Evolutionary conservation across 1,140 invertebrate species (phyloP), one percentile per base, ranked within the genome.

Genomic region (Dufourea novaeangliae): DNA sequence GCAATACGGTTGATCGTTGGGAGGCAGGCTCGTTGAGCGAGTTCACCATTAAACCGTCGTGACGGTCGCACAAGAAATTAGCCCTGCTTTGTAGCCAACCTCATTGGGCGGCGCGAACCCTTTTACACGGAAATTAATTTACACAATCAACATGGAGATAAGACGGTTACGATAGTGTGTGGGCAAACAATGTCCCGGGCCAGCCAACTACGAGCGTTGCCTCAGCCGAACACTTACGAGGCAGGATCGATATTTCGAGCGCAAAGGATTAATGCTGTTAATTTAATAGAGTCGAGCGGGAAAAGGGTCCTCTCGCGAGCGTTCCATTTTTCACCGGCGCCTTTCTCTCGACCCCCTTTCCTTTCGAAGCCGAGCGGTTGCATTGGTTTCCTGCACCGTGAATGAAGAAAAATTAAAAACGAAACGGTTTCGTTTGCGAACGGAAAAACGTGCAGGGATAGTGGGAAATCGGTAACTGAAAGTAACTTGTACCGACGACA

Each of bases 231-330:
- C 56, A 11, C 44, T n/a, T 22, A 4, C 29, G n/a, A n/a, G n/a
- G 20, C 0, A 17, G 12, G 34, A 6, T 75, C 61, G 72, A 75
- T 75, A 34, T 41, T 39, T 44, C 72, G 50, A 46, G 34, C 20
- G 39, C 25, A 57, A 68, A 75, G 64, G 72, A 68, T 75, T 75
- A 75, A 68, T 54, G 52, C 37, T 34, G 54, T 75, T 75, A 68
- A 75, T 75, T 75, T 68, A 75, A 68, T 75, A 68, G 72, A 75
- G 50, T 37, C 63, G 27, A 22, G n/a, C n/a, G 27, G 34, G 27
- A 25, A 39, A 68, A 14, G 37, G 25, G 57, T 68, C 46, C 8
- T 37, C 46, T 57, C 52, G 34, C 72, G 34, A 68, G 63, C n/a
- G 46, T 67, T 54, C 44, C 52, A 46, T 10, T 34, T 27, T 25